Evolutionary conservation across 1,140 invertebrate genomes (phyloP).

Genomic region (Stenopsyche tienmushanensis): DNA sequence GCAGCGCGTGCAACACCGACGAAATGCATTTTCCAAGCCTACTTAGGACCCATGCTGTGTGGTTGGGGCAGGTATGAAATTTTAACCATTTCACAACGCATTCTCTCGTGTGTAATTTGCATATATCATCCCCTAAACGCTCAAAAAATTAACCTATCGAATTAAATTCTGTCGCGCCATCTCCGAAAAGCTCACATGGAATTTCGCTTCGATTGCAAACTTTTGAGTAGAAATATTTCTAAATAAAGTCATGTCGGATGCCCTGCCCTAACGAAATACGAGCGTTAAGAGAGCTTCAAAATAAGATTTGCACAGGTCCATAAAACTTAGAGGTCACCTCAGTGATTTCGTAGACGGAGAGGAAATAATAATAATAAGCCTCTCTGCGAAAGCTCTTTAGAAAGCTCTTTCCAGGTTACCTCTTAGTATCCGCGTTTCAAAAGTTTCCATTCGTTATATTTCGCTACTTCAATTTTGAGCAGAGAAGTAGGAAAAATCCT

Average conservation of each 20-base stretch:
- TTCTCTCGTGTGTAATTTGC: too few species aligned
- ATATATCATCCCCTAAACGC: too few species aligned
- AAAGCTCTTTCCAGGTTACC: constrained; percentile 21
- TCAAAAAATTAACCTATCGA: too few species aligned
- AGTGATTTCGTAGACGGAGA: not conserved
- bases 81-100: too few species aligned
- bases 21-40: constrained; percentile 4
- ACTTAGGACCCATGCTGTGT: not conserved
- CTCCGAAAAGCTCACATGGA: too few species aligned
- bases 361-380: constrained; percentile 21
- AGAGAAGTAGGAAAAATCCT: not conserved
- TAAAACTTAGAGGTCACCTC: constrained; percentile 9
- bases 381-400: constrained; percentile 16
- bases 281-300: not conserved
- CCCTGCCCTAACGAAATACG: not conserved
- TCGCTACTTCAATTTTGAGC: not conserved
- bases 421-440: constrained; percentile 15
- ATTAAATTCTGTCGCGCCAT: too few species aligned
- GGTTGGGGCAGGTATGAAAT: too few species aligned
- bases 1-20: not conserved
- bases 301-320: not conserved
- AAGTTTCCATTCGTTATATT: constrained; percentile 18
- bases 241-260: not conserved
- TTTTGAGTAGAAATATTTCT: too few species aligned
- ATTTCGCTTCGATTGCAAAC: too few species aligned